A percentile compares a stretch with the other conserved stretches of the same genome.
phyloP scores from a whole-genome alignment of 2,797 vertebrate species.

The Propithecus deckenii region DNA sequence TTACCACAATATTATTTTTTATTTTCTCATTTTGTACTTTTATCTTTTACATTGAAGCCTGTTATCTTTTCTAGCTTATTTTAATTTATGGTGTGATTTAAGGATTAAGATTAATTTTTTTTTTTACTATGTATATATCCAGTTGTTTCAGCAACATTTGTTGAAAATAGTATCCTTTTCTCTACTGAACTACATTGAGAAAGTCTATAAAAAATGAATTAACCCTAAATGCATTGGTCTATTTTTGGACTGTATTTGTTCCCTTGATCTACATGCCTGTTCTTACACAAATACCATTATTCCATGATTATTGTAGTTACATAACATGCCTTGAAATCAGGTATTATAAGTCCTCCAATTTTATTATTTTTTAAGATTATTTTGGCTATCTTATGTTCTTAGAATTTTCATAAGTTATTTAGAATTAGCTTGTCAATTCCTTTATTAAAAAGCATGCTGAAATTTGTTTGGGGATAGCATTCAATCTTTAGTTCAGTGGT shows the following conservation, averaged over 20 bases:
- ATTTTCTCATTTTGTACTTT: neutral
- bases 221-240: fast-evolving
- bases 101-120: neutral
- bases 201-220: neutral
- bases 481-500: neutral
- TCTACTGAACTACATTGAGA: neutral
- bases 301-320: neutral
- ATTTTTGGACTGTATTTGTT: neutral
- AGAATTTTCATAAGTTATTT: neutral
- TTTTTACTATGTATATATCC: neutral
- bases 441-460: neutral
- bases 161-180: neutral
- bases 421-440: neutral
- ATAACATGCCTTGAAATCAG: neutral
- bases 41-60: neutral
- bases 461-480: neutral
- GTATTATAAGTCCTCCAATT: neutral
- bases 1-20: neutral
- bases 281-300: neutral
- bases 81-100: neutral
- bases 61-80: neutral
- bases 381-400: neutral
- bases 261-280: neutral
- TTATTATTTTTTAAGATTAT: neutral
- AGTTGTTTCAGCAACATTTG: neutral